Evolutionary conservation across 2,113 vertebrate genomes (phyloP).

Genomic region (Cavia porcellus): DNA sequence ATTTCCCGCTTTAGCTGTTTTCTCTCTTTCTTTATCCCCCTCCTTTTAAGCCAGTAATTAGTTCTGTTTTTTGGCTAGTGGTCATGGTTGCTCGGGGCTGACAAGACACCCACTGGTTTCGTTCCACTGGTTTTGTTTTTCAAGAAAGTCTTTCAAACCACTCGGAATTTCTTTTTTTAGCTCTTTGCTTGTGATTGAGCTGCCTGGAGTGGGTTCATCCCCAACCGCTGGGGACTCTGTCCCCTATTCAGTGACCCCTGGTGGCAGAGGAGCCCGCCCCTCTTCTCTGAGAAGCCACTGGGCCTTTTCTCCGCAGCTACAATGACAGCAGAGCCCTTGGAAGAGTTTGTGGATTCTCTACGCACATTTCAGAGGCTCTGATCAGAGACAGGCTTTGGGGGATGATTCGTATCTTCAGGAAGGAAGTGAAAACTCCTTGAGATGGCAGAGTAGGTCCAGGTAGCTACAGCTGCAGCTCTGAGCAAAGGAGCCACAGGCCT

Average conservation of each 20-base stretch:
- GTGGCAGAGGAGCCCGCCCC: constrained; percentile 36
- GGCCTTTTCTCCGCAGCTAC: constrained; percentile 51
- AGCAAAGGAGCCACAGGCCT: background rate
- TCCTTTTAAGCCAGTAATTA: constrained; percentile 83
- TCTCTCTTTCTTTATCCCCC: background rate
- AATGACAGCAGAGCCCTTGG: background rate
- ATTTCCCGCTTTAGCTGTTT: constrained; percentile 82
- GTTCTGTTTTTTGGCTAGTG: constrained; percentile 81
- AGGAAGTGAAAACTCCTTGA: background rate
- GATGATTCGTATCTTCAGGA: constrained; percentile 45
- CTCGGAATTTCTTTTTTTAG: constrained; percentile 87
- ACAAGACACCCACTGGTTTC: constrained; percentile 86
- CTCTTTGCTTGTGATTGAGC: constrained; percentile 78
- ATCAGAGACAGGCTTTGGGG: constrained; percentile 57
- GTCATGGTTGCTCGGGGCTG: constrained; percentile 83
- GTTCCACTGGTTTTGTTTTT: constrained; percentile 88
- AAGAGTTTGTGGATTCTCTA: constrained; percentile 26
- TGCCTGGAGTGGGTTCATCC: constrained; percentile 81
- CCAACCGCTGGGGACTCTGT: constrained; percentile 67
- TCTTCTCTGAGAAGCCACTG: constrained; percentile 39
- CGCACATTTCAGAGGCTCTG: constrained; percentile 58
- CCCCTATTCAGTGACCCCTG: constrained; percentile 74
- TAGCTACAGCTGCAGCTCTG: background rate
- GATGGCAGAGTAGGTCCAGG: background rate
- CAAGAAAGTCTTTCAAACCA: constrained; percentile 86